Conservation (phyloP, 2,113 vertebrate genomes). For the Epinephelus cyanopodus region DNA sequence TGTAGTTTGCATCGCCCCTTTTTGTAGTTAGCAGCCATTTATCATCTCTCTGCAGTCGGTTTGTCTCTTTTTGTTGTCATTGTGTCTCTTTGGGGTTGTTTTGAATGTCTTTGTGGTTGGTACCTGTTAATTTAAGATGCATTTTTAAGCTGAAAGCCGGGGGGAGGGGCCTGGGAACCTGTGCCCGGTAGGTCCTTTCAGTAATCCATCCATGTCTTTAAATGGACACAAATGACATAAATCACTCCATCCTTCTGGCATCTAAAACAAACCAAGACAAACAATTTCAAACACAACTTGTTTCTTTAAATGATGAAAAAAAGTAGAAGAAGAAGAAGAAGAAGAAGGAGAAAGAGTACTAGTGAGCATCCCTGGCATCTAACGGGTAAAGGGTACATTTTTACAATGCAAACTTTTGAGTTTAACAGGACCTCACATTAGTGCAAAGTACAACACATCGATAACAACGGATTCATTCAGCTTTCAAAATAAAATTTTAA, state of each 20-base stretch:
- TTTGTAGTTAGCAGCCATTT: no score
- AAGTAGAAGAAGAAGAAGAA: background rate
- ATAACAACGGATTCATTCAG: constrained; percentile 64
- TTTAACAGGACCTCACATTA: constrained; percentile 74
- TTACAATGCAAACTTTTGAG: constrained; percentile 61
- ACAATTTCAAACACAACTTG: constrained; percentile 19
- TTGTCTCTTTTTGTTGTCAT: no score
- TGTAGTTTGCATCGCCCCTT: no score
- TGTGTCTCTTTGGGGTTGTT: no score
- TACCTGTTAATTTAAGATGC: no score
- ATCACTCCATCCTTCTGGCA: constrained; percentile 27
- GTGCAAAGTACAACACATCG: constrained; percentile 73
- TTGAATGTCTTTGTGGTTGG: no score
- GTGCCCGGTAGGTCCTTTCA: no score
- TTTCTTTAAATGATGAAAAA: background rate
- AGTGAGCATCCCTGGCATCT: constrained; percentile 71
- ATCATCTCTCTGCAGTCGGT: no score
- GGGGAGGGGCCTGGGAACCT: no score
- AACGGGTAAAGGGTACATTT: constrained; percentile 71
- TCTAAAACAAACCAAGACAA: constrained; percentile 9
- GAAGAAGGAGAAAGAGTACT: background rate
- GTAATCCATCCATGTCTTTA: background rate
- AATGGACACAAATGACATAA: constrained; percentile 33
- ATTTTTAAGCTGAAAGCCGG: no score
- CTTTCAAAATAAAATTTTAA: constrained; percentile 42